Conservation (phyloP, 2,888 invertebrate species). For the Melanophora roralis region DNA sequence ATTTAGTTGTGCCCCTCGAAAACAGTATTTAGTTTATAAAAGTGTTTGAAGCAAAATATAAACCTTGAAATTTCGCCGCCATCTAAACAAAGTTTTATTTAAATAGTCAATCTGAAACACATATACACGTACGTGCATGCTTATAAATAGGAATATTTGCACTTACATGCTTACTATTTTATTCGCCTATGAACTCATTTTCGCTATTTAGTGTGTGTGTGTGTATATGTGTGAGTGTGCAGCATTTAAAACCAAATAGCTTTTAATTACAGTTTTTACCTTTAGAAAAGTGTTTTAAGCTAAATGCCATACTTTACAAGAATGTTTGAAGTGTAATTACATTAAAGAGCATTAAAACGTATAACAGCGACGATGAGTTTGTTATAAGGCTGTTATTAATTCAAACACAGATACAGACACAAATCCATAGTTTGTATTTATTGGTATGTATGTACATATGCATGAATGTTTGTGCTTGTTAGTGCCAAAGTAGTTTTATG, state of each 20-base stretch:
- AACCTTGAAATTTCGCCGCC: no score
- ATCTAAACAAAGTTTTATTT: conserved; percentile 14
- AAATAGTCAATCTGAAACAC: conserved; percentile 14
- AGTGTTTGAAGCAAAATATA: no score
- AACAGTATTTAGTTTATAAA: conserved; percentile 24
- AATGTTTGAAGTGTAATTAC: conserved; percentile 58
- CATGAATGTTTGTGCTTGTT: neutral
- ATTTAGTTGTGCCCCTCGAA: conserved; percentile 50
- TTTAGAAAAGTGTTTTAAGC: conserved; percentile 49
- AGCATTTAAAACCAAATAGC: conserved; percentile 30
- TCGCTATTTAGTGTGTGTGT: neutral
- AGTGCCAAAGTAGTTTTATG: conserved; percentile 11
- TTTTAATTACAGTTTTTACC: conserved; percentile 58
- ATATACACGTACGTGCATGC: neutral
- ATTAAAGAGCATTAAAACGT: conserved; percentile 27
- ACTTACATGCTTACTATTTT: neutral
- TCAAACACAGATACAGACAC: neutral
- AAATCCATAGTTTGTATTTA: no score
- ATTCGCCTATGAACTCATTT: neutral
- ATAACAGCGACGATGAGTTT: neutral
- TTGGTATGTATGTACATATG: no score
- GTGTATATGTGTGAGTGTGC: neutral
- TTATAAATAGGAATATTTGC: neutral
- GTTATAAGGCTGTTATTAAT: conserved; percentile 29
- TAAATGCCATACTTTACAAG: conserved; percentile 58